Conservation (phyloP, 2,113 vertebrate genomes). For the Leptocoma aspasia region DNA sequence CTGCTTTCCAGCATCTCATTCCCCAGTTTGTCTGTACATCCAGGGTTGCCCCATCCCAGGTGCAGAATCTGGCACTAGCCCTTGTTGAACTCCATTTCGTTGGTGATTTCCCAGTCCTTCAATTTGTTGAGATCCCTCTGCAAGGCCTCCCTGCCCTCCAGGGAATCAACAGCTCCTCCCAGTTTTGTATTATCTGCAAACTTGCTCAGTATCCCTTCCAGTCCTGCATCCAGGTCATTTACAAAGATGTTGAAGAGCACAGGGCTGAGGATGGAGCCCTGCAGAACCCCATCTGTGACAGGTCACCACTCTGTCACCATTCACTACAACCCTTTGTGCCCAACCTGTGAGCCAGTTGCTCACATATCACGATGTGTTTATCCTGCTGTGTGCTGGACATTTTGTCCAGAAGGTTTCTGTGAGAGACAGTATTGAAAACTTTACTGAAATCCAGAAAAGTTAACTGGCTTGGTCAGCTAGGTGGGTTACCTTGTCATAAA, state of each 20-base stretch:
- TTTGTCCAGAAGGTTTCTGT: background rate
- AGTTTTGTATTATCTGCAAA: background rate
- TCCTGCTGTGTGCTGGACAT: background rate
- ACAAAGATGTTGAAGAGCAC: background rate
- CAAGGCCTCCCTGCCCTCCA: background rate
- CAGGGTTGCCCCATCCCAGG: background rate
- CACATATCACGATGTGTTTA: background rate
- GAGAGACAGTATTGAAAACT: background rate
- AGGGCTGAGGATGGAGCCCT: background rate
- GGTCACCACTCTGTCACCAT: background rate
- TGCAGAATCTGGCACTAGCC: background rate
- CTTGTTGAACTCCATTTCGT: fast-evolving
- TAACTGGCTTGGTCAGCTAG: background rate
- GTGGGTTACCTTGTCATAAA: background rate
- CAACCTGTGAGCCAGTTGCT: background rate
- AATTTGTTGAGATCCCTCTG: background rate
- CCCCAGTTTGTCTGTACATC: fast-evolving
- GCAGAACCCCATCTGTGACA: background rate
- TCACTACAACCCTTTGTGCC: background rate
- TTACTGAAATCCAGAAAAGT: background rate
- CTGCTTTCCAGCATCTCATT: background rate
- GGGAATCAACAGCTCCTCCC: background rate
- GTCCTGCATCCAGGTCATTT: background rate
- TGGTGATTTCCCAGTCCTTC: background rate
- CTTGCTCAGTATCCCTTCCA: background rate